Evolutionary conservation across 2,113 vertebrate genomes (phyloP).

Genomic region (Todiramphus saurophagus): DNA sequence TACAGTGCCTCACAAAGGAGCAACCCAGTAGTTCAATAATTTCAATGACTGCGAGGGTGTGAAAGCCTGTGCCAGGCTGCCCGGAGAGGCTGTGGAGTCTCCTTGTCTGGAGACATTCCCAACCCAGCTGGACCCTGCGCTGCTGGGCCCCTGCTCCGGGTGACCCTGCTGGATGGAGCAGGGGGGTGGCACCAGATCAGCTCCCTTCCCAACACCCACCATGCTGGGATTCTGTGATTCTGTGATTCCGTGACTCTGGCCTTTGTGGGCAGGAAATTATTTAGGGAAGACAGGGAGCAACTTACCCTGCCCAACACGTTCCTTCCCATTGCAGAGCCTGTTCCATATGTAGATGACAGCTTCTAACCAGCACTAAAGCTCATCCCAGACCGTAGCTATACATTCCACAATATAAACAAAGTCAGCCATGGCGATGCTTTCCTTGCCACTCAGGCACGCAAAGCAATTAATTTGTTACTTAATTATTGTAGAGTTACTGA

Average conservation of each 20-base stretch:
- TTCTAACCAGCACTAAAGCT: background rate
- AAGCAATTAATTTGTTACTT: conserved; percentile 32
- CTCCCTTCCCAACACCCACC: too few relatives aligned
- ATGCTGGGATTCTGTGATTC: background rate
- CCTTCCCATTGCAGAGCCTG: background rate
- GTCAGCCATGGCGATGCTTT: background rate
- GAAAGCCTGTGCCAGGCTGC: background rate
- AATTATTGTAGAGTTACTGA: background rate
- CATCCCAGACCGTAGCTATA: background rate
- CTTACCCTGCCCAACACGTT: background rate
- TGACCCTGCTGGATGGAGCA: too few relatives aligned
- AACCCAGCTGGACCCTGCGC: background rate
- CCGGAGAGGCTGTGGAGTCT: background rate
- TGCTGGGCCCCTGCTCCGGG: too few relatives aligned
- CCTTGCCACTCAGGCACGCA: background rate
- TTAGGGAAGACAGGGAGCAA: background rate
- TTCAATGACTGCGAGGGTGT: background rate
- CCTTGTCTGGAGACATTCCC: background rate
- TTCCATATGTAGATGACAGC: background rate
- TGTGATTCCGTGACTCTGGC: background rate
- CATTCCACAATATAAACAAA: background rate
- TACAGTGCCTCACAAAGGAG: background rate
- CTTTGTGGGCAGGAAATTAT: background rate
- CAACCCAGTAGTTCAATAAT: background rate
- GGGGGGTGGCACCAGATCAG: too few relatives aligned